Evolutionary conservation across 2,113 vertebrate genomes (phyloP).

Genomic region (Oreocharis arfaki): DNA sequence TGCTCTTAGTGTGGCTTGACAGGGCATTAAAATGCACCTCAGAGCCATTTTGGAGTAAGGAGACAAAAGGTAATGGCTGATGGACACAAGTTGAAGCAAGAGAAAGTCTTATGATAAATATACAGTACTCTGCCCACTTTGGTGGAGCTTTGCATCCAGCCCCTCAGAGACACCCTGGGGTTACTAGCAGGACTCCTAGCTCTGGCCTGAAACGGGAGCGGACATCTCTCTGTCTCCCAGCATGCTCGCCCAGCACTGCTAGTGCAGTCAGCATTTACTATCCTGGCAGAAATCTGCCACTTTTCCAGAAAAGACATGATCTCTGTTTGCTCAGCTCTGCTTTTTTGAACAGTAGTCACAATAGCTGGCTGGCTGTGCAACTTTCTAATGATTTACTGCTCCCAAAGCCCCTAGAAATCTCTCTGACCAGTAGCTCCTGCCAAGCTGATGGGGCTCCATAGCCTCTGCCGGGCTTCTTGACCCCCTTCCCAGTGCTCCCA

Average conservation of each 20-base stretch:
- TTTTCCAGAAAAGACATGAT: slow-evolving; percentile 17
- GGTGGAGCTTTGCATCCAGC: neutral
- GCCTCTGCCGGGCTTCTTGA: neutral
- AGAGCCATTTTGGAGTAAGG: neutral
- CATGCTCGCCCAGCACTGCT: neutral
- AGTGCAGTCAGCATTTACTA: neutral
- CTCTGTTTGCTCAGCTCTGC: neutral
- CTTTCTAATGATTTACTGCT: neutral
- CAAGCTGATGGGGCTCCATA: neutral
- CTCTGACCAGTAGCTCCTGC: neutral
- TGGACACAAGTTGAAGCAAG: neutral
- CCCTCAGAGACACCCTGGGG: neutral
- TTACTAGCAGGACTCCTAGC: neutral
- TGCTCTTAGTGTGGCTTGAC: neutral
- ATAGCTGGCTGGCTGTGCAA: neutral
- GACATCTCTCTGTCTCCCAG: neutral
- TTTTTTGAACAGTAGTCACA: neutral
- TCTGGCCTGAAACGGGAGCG: neutral
- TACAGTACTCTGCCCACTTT: neutral
- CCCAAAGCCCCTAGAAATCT: neutral
- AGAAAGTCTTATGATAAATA: neutral
- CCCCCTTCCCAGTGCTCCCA: neutral
- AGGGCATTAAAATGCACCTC: neutral
- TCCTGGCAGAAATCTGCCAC: neutral
- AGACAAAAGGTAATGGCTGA: neutral